Conservation (phyloP, 2,888 invertebrate genomes). For the Zaprionus lineosus region DNA sequence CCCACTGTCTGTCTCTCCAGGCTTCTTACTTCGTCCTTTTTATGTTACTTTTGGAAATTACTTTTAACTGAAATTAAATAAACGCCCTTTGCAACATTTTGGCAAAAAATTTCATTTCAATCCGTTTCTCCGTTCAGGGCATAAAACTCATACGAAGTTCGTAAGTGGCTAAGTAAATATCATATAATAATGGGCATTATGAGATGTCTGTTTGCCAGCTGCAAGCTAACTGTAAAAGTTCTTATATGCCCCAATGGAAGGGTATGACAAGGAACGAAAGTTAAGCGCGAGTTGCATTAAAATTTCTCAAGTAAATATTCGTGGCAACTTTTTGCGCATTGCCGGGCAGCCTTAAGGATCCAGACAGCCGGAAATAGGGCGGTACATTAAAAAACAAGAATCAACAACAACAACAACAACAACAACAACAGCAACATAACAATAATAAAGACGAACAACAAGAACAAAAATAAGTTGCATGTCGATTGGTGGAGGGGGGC, state of each 20-base stretch:
- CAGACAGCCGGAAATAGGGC: conserved; percentile 47
- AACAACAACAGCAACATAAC: too few relatives aligned
- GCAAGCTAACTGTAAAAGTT: conserved; percentile 23
- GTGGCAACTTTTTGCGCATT: conserved; percentile 48
- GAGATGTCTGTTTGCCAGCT: not conserved
- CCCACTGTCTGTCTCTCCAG: too few relatives aligned
- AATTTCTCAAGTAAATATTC: conserved; percentile 61
- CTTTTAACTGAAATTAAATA: too few relatives aligned
- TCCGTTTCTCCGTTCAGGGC: too few relatives aligned
- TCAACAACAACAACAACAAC: too few relatives aligned
- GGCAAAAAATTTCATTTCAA: too few relatives aligned
- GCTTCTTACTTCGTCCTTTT: too few relatives aligned
- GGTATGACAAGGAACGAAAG: conserved; percentile 32
- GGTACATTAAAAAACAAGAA: conserved; percentile 41
- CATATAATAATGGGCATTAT: conserved; percentile 16
- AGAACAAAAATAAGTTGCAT: too few relatives aligned
- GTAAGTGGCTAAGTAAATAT: conserved; percentile 6
- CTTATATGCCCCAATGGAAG: conserved; percentile 15
- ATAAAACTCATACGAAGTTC: too few relatives aligned
- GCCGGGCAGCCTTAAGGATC: conserved; percentile 16
- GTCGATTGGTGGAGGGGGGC: conserved; percentile 2
- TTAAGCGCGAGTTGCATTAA: conserved; percentile 38
- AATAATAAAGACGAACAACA: too few relatives aligned
- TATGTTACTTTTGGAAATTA: too few relatives aligned
- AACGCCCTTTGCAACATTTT: too few relatives aligned